Percentiles rank a stretch among this genome's conserved stretches.
phyloP scores from a whole-genome alignment of 2,797 vertebrate genomes.

The Triplophysa bombifrons region DNA sequence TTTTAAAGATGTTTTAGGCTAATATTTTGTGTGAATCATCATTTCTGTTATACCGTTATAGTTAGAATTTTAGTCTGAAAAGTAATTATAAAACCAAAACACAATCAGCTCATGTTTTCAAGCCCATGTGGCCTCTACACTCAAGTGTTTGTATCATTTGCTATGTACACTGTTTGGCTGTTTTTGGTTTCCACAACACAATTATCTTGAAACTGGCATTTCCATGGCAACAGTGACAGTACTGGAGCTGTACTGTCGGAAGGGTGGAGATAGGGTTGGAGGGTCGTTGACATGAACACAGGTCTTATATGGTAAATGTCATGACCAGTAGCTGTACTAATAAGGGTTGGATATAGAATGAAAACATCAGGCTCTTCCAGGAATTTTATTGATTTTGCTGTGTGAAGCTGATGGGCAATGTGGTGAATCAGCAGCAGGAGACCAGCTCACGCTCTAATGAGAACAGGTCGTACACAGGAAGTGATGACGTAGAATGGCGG shows the following conservation, averaged over 20 bases:
- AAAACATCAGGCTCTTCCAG: conserved; percentile 40
- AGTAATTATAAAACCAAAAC: neutral
- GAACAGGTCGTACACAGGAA: conserved; percentile 51
- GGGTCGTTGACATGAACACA: conserved; percentile 41
- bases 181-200: conserved; percentile 49
- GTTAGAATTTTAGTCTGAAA: neutral
- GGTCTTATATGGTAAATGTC: conserved; percentile 51
- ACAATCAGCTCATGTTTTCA: neutral
- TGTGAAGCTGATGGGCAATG: conserved; percentile 35
- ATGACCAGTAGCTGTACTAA: conserved; percentile 49
- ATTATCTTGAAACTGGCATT: conserved; percentile 44
- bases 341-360: conserved; percentile 44
- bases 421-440: conserved; percentile 40
- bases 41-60: neutral
- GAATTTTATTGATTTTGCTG: conserved; percentile 44
- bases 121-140: neutral
- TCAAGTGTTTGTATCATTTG: conserved; percentile 15
- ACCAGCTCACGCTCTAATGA: conserved; percentile 50
- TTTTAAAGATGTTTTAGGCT: neutral
- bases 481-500: conserved; percentile 32
- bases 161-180: conserved; percentile 17
- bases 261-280: conserved; percentile 13
- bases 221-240: conserved; percentile 54
- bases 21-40: neutral
- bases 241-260: conserved; percentile 29